Conservation (phyloP, 2,888 invertebrate genomes). For the Chromoteleia sp. region DNA sequence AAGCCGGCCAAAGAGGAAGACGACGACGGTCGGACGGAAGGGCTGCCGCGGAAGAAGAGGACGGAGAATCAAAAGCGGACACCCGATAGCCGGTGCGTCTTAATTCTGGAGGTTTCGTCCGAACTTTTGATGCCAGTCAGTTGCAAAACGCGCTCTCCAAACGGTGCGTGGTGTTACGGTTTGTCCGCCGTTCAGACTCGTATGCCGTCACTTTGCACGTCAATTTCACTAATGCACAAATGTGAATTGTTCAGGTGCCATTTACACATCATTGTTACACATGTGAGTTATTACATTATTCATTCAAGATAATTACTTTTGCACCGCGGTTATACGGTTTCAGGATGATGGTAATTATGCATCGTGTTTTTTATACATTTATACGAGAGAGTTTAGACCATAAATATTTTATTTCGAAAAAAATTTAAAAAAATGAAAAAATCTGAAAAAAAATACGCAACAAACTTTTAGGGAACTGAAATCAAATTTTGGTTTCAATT, state of each 20-base stretch:
- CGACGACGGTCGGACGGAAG: conserved; percentile 15
- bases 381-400: no score
- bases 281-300: conserved; percentile 43
- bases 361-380: neutral
- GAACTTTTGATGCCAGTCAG: conserved; percentile 50
- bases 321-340: conserved; percentile 5
- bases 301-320: conserved; percentile 9
- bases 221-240: conserved; percentile 57
- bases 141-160: conserved; percentile 55
- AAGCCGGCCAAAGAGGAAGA: conserved; percentile 54
- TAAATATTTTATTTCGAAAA: no score
- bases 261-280: conserved; percentile 51
- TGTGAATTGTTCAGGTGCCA: conserved; percentile 59
- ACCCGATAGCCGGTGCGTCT: conserved; percentile 60
- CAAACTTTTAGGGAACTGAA: no score
- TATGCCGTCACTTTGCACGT: conserved; percentile 9
- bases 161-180: conserved; percentile 39
- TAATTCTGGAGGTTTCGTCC: conserved; percentile 63
- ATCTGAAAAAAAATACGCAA: no score
- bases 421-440: no score
- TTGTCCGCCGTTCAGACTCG: conserved; percentile 20
- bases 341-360: conserved; percentile 13
- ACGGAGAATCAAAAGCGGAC: conserved; percentile 44
- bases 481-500: no score
- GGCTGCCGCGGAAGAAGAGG: conserved; percentile 18